phyloP scores from a whole-genome alignment of 2,888 invertebrate species.

The Harpagoxenus sublaevis region DNA sequence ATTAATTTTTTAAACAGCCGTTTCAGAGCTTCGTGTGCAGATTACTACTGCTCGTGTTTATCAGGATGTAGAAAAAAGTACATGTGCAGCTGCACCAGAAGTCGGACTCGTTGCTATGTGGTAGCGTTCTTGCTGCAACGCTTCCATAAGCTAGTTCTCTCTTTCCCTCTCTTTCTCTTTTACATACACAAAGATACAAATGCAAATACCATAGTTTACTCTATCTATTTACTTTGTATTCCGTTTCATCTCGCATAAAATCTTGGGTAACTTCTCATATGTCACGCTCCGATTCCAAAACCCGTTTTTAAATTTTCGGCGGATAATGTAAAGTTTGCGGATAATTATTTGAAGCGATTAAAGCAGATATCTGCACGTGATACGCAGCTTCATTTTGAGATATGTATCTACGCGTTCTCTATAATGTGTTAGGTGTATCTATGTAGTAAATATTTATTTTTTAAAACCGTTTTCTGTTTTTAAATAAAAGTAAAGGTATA shows the following conservation, averaged over 20 bases:
- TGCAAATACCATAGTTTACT: slow-evolving; percentile 43
- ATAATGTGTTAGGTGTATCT: too few species aligned
- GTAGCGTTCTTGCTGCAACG: background rate
- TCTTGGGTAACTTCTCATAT: slow-evolving; percentile 20
- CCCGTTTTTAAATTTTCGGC: slow-evolving; percentile 32
- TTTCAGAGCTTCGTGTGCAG: slow-evolving; percentile 1
- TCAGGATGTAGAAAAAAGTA: slow-evolving; percentile 41
- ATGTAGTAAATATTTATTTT: too few species aligned
- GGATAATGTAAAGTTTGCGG: background rate
- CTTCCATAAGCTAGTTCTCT: background rate
- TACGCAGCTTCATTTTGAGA: background rate
- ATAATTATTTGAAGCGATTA: background rate
- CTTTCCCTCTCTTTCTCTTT: background rate
- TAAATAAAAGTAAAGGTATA: background rate
- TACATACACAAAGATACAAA: background rate
- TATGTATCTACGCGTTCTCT: too few species aligned
- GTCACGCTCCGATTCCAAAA: background rate
- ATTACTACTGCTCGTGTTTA: slow-evolving; percentile 45
- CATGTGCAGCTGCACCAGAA: slow-evolving; percentile 35
- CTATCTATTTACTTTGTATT: slow-evolving; percentile 34
- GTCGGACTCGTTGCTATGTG: slow-evolving; percentile 13
- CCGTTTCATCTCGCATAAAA: slow-evolving; percentile 43
- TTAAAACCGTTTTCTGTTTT: too few species aligned
- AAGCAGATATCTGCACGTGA: background rate
- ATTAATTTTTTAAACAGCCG: slow-evolving; percentile 46